Conservation (phyloP, 2,797 vertebrate genomes). For the Ctenosaura bakeri region DNA sequence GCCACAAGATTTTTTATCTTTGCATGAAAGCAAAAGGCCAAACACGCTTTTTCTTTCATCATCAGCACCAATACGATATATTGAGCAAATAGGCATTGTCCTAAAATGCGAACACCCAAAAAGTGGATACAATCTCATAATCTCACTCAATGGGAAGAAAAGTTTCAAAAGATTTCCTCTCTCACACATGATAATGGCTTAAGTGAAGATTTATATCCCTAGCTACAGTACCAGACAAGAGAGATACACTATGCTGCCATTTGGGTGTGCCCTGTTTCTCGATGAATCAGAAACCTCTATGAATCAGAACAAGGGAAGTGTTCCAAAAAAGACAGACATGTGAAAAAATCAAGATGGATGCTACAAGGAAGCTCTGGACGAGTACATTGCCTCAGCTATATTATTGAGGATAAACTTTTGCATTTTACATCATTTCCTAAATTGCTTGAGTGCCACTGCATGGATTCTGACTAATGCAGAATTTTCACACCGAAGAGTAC, state of each 20-base stretch:
- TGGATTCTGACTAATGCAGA: not conserved
- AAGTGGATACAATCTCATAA: no score
- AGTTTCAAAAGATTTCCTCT: no score
- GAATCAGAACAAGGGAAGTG: not conserved
- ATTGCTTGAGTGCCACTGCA: constrained; percentile 33
- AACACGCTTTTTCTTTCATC: no score
- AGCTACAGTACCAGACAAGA: not conserved
- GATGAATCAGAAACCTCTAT: not conserved
- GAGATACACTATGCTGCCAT: not conserved
- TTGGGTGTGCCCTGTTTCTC: not conserved
- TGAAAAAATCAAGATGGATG: not conserved
- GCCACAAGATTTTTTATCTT: no score
- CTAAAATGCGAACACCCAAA: no score
- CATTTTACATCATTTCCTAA: constrained; percentile 41
- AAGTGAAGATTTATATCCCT: no score
- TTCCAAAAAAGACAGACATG: not conserved
- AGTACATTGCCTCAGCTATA: not conserved
- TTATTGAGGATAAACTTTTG: constrained; percentile 28
- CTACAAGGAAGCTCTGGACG: not conserved
- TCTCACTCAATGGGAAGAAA: no score
- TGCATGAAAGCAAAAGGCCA: no score
- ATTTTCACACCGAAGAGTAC: constrained; percentile 34
- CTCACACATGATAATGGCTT: no score
- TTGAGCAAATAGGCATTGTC: no score
- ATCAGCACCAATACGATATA: no score